Base-by-base conservation (phyloP, 2,113 vertebrate species). In the Elephantulus edwardii region DNA sequence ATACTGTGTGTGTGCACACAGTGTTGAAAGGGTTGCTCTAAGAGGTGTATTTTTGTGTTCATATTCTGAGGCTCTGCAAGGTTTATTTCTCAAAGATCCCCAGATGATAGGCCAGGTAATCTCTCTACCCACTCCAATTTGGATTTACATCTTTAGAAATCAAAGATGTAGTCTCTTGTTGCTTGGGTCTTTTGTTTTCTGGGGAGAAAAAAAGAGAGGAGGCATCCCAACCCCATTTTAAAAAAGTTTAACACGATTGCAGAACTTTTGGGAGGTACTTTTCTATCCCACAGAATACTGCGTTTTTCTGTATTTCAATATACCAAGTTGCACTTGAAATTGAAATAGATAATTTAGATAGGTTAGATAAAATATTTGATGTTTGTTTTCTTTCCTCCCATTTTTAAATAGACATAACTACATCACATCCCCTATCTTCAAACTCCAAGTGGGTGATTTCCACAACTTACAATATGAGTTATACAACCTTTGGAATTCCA, bases 141-240 rank as follows among this genome's bases (percentile, higher is more conserved):
- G 58, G 68, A 77, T 9, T 35, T 46, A 83, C 60, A 83, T 19
- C 28, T 30, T 78, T 50, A 80, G 30, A 78, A 40, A 24, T 42
- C 58, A n/a, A 24, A 64, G 26, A 76, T 46, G 56, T 6, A 0
- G 26, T 46, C 40, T 20, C 64, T 50, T 42, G 24, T 44, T 83
- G 71, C 75, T 71, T 2, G 11, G 80, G 54, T 70, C 54, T 16
- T 22, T 48, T 40, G 40, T 6, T 52, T 56, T 56, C 8, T 70
- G 22, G 12, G 28, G 85, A 83, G 48, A 91, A 84, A 91, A 78
- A 60, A 89, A n/a, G n/a, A n/a, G n/a, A n/a, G n/a, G n/a, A n/a
- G n/a, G n/a, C n/a, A n/a, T n/a, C n/a, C n/a, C n/a, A n/a, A n/a
- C n/a, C n/a, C n/a, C n/a, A n/a, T n/a, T n/a, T n/a, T n/a, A n/a